These are phyloP conservation scores for Psilopsiagon aurifrons DNA, from an alignment of 2,113 vertebrate genomes.

Conservation along the genomic window DNA sequence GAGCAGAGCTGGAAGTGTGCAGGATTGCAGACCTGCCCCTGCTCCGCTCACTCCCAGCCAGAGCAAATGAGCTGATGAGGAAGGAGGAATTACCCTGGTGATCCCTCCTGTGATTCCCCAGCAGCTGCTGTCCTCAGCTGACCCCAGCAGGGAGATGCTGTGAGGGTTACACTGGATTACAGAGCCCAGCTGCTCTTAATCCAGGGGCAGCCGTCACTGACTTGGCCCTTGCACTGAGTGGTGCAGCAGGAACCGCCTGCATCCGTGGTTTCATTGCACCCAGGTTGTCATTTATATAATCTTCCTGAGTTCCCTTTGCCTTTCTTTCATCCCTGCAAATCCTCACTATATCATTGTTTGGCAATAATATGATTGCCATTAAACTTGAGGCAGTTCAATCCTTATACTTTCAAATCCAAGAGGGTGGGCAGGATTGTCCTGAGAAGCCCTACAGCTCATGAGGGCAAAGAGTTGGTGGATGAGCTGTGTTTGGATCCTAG, in stretches of 20 bases:
- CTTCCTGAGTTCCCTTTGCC: not conserved
- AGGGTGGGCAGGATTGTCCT: not conserved
- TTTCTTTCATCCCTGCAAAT: not conserved
- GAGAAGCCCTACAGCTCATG: not conserved
- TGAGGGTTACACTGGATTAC: conserved; percentile 45
- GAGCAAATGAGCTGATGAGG: not conserved
- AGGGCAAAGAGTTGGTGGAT: not conserved
- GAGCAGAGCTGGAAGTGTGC: not conserved
- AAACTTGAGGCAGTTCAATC: not conserved
- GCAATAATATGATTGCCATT: not conserved
- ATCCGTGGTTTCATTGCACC: not conserved
- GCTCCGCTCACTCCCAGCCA: not conserved
- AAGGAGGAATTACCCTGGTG: conserved; percentile 52
- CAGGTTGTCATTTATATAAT: not conserved
- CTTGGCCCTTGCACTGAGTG: not conserved
- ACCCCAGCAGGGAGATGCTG: conserved; percentile 30
- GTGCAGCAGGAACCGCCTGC: not conserved
- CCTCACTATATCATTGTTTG: not conserved
- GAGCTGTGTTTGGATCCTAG: not conserved
- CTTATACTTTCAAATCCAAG: not conserved
- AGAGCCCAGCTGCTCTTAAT: conserved; percentile 44
- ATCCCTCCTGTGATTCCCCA: conserved; percentile 49
- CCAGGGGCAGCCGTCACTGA: not conserved
- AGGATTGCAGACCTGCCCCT: not conserved
- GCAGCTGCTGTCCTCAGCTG: conserved; percentile 55